Percentiles rank a stretch among this genome's conserved stretches.
Evolutionary conservation across 2,113 vertebrate genomes (phyloP).

Genomic region (Cyphomyrus plagiostoma): DNA sequence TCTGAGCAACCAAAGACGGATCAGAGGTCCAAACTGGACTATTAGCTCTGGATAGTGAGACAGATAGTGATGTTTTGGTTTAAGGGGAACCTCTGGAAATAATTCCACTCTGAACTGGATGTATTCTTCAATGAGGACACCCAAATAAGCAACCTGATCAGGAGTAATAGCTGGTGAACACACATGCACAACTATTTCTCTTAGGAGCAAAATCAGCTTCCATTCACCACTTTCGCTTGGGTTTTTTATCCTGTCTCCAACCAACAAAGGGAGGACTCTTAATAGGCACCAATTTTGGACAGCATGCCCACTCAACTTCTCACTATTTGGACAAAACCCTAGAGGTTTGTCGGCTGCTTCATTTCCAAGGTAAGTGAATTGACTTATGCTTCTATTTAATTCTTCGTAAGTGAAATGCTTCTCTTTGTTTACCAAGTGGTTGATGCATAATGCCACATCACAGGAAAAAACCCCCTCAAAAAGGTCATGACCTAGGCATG

Average conservation of each 20-base stretch:
- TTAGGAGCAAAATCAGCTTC: neutral
- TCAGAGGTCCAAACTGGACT: no score
- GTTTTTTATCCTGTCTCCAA: neutral
- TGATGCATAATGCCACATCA: conserved; percentile 22
- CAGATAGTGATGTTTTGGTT: no score
- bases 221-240: neutral
- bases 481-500: conserved; percentile 18
- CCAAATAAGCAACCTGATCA: neutral
- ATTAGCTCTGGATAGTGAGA: no score
- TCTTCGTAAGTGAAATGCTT: conserved; percentile 24
- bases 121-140: neutral
- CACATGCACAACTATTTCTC: neutral
- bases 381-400: conserved; percentile 7
- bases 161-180: neutral
- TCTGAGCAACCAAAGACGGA: no score
- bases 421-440: conserved; percentile 16
- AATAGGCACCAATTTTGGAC: conserved; percentile 26
- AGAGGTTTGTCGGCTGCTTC: conserved; percentile 14
- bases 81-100: neutral
- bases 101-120: neutral
- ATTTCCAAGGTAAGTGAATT: conserved; percentile 14
- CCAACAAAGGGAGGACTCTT: conserved; percentile 15
- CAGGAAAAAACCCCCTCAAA: conserved; percentile 23
- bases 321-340: conserved; percentile 9
- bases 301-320: conserved; percentile 24